Conservation (phyloP, 2,888 invertebrate genomes). For the Uloborus plumipes region DNA sequence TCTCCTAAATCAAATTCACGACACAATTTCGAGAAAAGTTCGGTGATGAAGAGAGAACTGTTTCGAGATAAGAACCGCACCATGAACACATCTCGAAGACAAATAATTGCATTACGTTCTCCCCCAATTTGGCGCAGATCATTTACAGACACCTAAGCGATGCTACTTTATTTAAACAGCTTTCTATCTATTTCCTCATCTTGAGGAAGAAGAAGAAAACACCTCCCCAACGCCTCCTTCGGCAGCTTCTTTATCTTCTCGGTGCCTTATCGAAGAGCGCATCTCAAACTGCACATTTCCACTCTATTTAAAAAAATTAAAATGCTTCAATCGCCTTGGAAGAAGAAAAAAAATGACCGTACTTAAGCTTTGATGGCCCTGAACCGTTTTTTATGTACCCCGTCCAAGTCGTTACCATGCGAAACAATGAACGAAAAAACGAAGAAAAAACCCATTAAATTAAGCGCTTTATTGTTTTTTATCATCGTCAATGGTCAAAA, state of each 20-base stretch:
- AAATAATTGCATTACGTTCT: neutral
- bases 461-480: slow-evolving; percentile 58
- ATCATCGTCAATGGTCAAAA: slow-evolving; percentile 59
- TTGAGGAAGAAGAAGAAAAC: neutral
- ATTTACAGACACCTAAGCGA: slow-evolving; percentile 11
- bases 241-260: neutral
- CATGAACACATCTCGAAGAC: too few species aligned
- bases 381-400: slow-evolving; percentile 27
- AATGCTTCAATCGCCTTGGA: slow-evolving; percentile 34
- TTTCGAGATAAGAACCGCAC: too few species aligned
- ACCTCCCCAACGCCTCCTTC: neutral
- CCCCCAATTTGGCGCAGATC: neutral
- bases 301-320: slow-evolving; percentile 61
- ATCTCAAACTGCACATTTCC: slow-evolving; percentile 61
- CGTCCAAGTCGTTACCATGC: slow-evolving; percentile 36
- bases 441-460: slow-evolving; percentile 56
- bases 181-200: slow-evolving; percentile 16
- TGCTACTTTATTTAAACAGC: slow-evolving; percentile 45
- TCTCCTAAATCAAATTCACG: too few species aligned
- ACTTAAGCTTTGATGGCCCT: slow-evolving; percentile 50
- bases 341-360: slow-evolving; percentile 48
- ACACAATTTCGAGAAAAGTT: too few species aligned
- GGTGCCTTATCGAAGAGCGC: neutral
- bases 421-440: slow-evolving; percentile 36
- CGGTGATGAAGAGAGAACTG: too few species aligned